phyloP scores from a whole-genome alignment of 2,888 invertebrate species.

The Disparrhopalites patrizii region DNA sequence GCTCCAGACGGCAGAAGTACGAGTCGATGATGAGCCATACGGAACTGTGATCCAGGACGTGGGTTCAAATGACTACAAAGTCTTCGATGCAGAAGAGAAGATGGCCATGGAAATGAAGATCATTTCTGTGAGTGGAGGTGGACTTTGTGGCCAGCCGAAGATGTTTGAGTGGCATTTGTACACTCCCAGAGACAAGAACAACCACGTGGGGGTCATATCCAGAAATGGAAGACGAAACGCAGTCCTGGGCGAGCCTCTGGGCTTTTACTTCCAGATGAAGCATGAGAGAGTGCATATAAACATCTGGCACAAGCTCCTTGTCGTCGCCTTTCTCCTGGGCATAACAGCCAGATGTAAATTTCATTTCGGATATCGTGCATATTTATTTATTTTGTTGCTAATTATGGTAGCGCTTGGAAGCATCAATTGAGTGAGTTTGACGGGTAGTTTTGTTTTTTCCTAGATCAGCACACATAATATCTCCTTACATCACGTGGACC shows the following conservation, averaged over 20 bases:
- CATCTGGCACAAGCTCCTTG: not conserved
- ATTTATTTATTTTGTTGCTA: no score
- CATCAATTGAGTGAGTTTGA: no score
- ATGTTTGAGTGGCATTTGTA: not conserved
- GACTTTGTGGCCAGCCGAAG: not conserved
- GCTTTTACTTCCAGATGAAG: conserved; percentile 11
- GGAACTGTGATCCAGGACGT: not conserved
- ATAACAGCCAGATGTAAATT: conserved; percentile 1
- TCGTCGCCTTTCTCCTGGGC: conserved; percentile 3
- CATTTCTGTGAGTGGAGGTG: not conserved
- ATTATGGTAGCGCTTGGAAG: no score
- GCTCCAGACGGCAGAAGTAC: conserved; percentile 5
- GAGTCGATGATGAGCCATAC: not conserved
- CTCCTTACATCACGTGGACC: no score
- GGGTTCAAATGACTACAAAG: not conserved
- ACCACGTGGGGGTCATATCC: not conserved
- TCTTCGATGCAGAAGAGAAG: not conserved
- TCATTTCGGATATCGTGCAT: no score
- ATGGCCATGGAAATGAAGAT: not conserved
- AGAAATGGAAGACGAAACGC: not conserved
- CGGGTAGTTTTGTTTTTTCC: no score
- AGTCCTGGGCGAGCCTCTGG: not conserved
- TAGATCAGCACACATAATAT: no score
- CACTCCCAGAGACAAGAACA: not conserved
- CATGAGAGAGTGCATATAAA: not conserved